A percentile compares a stretch with the other conserved stretches of the same genome.
These are phyloP conservation scores for Paralichthys olivaceus DNA, from an alignment of 2,113 vertebrate species.

Conservation along the genomic window DNA sequence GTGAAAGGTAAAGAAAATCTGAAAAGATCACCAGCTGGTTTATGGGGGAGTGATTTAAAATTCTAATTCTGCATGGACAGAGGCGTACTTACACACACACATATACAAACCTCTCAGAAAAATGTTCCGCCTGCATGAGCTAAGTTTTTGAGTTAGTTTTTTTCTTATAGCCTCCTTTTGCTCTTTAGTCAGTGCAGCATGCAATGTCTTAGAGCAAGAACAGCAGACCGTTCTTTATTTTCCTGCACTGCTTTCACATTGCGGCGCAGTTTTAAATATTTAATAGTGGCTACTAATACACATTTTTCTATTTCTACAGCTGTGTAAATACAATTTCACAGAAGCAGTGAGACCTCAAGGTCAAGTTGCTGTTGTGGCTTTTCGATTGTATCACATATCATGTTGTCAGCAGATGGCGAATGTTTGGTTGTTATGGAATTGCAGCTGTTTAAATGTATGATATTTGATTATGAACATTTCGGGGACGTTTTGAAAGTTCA, in stretches of 20 bases:
- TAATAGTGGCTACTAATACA: background rate
- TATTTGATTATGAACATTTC: background rate
- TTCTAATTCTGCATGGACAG: conserved; percentile 28
- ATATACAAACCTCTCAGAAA: conserved; percentile 14
- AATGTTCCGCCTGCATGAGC: conserved; percentile 26
- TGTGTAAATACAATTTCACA: background rate
- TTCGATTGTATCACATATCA: background rate
- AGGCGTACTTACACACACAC: background rate
- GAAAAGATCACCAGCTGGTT: conserved; percentile 5
- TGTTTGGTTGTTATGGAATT: background rate
- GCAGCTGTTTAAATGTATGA: background rate
- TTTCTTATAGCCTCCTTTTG: conserved; percentile 20
- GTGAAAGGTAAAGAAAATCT: conserved; percentile 46
- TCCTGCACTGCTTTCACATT: conserved; percentile 1
- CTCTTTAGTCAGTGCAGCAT: conserved; percentile 42
- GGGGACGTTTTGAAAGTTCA: background rate
- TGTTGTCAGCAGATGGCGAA: background rate
- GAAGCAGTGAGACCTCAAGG: background rate
- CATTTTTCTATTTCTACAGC: background rate
- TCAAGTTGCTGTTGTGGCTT: background rate
- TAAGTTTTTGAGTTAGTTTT: background rate
- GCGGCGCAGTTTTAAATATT: background rate
- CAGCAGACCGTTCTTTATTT: conserved; percentile 7
- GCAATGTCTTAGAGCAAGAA: conserved; percentile 27
- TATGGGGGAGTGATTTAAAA: conserved; percentile 34